Evolutionary conservation across 2,888 invertebrate species (phyloP).

Genomic region (Sarcophaga variegata): DNA sequence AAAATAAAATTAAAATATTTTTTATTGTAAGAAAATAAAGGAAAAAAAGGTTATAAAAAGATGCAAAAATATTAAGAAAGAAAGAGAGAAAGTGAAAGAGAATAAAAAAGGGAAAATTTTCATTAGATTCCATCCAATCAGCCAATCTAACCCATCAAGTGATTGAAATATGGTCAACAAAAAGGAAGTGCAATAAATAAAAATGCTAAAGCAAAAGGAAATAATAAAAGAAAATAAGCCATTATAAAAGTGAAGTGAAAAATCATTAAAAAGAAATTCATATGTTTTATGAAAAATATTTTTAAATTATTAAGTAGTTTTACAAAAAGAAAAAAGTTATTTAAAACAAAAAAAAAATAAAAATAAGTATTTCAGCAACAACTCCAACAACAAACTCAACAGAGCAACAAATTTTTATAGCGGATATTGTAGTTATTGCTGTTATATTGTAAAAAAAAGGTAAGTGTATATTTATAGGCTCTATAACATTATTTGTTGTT

Average conservation of each 20-base stretch:
- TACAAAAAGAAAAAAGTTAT: slow-evolving; percentile 1
- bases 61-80: neutral
- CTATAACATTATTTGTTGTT: neutral
- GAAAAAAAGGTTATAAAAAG: neutral
- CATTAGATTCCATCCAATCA: neutral
- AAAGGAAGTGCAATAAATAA: slow-evolving; percentile 48
- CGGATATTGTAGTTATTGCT: slow-evolving; percentile 25
- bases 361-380: neutral
- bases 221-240: slow-evolving; percentile 35
- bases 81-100: slow-evolving; percentile 18
- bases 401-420: slow-evolving; percentile 25
- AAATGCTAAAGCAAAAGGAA: slow-evolving; percentile 21
- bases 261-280: neutral
- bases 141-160: neutral
- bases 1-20: neutral
- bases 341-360: neutral
- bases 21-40: neutral
- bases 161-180: slow-evolving; percentile 25
- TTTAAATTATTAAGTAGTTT: slow-evolving; percentile 30
- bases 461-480: slow-evolving; percentile 20
- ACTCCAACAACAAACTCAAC: neutral
- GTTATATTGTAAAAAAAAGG: slow-evolving; percentile 4
- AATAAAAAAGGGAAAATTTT: slow-evolving; percentile 4
- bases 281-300: slow-evolving; percentile 2
- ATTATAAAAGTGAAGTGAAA: slow-evolving; percentile 40